Evolutionary conservation across 2,113 vertebrate genomes (phyloP).

Genomic region (Ptyas mucosa): DNA sequence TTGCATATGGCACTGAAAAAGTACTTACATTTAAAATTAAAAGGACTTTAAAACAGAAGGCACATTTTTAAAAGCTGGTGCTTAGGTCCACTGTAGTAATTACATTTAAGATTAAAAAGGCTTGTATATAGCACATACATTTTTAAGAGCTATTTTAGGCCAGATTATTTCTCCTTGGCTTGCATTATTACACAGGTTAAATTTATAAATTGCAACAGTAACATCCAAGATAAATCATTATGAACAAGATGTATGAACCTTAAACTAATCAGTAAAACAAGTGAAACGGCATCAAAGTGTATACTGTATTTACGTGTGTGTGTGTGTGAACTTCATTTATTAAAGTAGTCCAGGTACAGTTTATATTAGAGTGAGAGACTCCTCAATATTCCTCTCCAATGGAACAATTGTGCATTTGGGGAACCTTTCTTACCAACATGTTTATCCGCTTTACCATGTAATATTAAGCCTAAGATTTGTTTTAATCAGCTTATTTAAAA

Average conservation of each 20-base stretch:
- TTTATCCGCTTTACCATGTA: background rate
- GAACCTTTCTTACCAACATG: background rate
- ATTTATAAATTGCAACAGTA: background rate
- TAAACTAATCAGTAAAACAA: background rate
- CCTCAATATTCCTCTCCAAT: background rate
- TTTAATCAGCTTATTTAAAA: background rate
- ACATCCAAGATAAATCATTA: background rate
- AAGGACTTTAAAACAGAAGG: background rate
- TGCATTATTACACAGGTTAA: background rate
- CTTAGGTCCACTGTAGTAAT: background rate
- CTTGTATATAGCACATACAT: background rate
- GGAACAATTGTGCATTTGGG: too few species aligned
- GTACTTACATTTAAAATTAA: background rate
- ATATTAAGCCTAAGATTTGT: background rate
- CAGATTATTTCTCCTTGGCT: background rate
- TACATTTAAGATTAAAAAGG: background rate
- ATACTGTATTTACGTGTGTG: background rate
- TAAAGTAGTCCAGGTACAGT: background rate
- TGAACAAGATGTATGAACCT: background rate
- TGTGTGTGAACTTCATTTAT: background rate
- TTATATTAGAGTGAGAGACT: background rate
- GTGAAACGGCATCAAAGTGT: background rate
- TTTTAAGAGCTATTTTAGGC: background rate
- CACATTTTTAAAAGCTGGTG: fast-evolving
- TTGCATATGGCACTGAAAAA: background rate